A percentile compares a stretch with the other conserved stretches of the same genome.
phyloP scores from a whole-genome alignment of 2,113 vertebrate species.

The Octodon degus region DNA sequence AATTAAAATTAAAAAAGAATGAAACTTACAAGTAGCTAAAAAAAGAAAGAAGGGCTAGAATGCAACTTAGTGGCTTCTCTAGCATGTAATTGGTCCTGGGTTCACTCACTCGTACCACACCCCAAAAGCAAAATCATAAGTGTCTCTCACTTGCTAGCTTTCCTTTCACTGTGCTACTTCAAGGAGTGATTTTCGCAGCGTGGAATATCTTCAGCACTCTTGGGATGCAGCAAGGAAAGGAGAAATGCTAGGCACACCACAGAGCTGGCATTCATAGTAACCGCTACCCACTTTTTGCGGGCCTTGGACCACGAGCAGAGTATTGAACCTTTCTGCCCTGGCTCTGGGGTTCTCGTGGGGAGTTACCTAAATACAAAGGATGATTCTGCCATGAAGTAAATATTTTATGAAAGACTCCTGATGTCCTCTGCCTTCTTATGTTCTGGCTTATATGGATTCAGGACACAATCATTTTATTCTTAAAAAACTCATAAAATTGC shows the following conservation, averaged over 20 bases:
- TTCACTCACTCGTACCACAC: background rate
- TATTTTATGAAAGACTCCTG: background rate
- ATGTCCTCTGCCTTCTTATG: background rate
- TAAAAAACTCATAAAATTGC: background rate
- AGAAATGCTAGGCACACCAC: background rate
- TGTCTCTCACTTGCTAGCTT: background rate
- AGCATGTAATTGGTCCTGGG: background rate
- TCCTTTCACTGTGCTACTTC: background rate
- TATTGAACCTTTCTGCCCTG: background rate
- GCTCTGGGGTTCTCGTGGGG: background rate
- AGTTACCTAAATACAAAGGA: background rate
- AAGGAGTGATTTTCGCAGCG: background rate
- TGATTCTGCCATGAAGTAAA: background rate
- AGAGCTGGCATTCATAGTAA: background rate
- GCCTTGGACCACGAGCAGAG: background rate
- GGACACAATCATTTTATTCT: background rate
- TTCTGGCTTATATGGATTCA: constrained; percentile 27
- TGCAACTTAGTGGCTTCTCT: background rate
- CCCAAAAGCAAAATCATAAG: background rate
- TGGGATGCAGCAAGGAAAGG: background rate
- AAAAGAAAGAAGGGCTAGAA: background rate
- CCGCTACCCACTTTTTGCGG: background rate
- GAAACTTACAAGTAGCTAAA: background rate
- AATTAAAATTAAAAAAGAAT: background rate
- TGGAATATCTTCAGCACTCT: background rate